Percentiles rank a stretch among this genome's conserved stretches.
phyloP scores from a whole-genome alignment of 2,797 vertebrate genomes.

The Pseudochaenichthys georgianus region DNA sequence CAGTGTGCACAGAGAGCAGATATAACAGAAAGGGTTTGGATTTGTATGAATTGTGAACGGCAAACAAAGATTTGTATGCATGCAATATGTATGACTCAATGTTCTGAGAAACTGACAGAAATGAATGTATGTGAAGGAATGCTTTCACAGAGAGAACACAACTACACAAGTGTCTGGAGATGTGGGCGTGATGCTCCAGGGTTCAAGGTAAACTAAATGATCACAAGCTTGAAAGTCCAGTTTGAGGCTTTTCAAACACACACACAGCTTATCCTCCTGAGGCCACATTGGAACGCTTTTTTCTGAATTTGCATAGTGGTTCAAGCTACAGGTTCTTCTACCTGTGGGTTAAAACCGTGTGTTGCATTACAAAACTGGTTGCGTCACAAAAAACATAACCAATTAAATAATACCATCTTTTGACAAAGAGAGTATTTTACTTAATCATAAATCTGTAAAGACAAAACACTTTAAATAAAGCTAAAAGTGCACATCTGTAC shows the following conservation, averaged over 20 bases:
- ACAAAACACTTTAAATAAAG: too few species aligned
- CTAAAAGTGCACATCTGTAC: too few species aligned
- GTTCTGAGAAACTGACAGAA: too few species aligned
- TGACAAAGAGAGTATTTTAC: too few species aligned
- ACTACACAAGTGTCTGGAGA: not conserved
- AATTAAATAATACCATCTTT: too few species aligned
- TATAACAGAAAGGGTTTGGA: not conserved
- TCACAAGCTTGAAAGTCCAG: not conserved
- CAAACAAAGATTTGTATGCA: too few species aligned
- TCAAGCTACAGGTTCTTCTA: not conserved
- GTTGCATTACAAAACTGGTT: too few species aligned
- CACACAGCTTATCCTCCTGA: not conserved
- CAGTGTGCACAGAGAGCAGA: not conserved
- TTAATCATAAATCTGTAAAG: too few species aligned
- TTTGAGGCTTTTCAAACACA: not conserved
- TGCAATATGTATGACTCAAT: too few species aligned
- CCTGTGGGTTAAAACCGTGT: not conserved
- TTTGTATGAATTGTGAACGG: too few species aligned
- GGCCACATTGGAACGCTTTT: not conserved
- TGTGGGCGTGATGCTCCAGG: not conserved
- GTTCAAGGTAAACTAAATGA: not conserved
- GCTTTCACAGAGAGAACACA: not conserved
- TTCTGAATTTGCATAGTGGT: not conserved
- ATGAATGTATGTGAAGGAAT: too few species aligned
- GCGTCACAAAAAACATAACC: too few species aligned